A percentile compares a stretch with the other conserved stretches of the same genome.
Conservation (phyloP, 1,140 invertebrate genomes). For the Grapholita molesta region DNA sequence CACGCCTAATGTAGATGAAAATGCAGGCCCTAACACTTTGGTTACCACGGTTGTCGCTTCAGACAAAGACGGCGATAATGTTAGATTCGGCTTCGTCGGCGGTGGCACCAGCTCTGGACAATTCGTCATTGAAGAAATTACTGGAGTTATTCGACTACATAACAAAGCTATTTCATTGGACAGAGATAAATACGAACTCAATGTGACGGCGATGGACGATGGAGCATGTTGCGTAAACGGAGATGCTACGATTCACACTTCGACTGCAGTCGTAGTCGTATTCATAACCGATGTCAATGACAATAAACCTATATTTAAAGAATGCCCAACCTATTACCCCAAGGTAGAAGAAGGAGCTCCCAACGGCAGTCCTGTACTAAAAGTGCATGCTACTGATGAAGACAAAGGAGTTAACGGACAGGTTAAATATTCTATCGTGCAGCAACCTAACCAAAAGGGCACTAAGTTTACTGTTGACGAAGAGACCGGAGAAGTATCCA, state of each 20-base stretch:
- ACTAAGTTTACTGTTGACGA: conserved; percentile 97
- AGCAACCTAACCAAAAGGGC: conserved; percentile 97
- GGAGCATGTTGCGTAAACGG: conserved; percentile 95
- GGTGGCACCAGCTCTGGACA: conserved; percentile 93
- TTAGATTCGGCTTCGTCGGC: conserved; percentile 95
- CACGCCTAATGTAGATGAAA: conserved; percentile 97
- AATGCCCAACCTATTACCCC: conserved; percentile 93
- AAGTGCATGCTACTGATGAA: conserved; percentile 95
- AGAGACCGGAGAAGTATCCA: conserved; percentile 95
- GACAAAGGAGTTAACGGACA: conserved; percentile 97
- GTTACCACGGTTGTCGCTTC: conserved; percentile 97
- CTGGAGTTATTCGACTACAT: conserved; percentile 94
- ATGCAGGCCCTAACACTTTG: conserved; percentile 94
- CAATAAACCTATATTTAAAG: conserved; percentile 96
- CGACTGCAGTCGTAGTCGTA: conserved; percentile 96
- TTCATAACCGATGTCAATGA: conserved; percentile 98
- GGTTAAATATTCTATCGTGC: conserved; percentile 96
- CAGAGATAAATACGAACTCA: conserved; percentile 94
- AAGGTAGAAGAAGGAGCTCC: conserved; percentile 96
- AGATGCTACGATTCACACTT: conserved; percentile 91
- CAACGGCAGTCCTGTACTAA: conserved; percentile 95
- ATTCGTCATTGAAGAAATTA: conserved; percentile 97
- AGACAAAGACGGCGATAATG: conserved; percentile 97
- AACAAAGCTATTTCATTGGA: conserved; percentile 91
- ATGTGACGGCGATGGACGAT: conserved; percentile 96